Base-by-base conservation (phyloP, 2,113 vertebrate species). In the Chroicocephalus ridibundus region DNA sequence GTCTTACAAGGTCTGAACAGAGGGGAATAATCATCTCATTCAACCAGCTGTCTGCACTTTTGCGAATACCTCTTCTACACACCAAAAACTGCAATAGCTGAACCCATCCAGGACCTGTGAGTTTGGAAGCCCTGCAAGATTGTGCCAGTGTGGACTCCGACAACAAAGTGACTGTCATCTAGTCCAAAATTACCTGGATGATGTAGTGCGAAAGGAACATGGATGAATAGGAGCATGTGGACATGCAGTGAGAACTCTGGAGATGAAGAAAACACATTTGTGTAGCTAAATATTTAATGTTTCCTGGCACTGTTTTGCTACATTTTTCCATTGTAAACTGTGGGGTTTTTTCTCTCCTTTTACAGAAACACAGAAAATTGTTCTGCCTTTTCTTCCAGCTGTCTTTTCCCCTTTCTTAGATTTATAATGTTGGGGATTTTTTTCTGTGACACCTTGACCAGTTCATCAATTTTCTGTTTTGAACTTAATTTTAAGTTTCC, bases 1-100 rank as follows among this genome's bases (percentile, higher is more conserved):
- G 9, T 76, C 60, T 68, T 15, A 22, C 6, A 20, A 74, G 46
- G 2, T 19, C 22, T 46, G 32, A 82, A n/a, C 5, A 22, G 8
- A 40, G 3, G 4, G 8, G 3, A 36, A 25, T 6, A 84, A 52
- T 22, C 7, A 46, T 3, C n/a, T 36, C 0, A 0, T 9, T 72
- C 54, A 82, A 40, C 10, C 4, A 36, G 7, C 26, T 46, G 15
- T 11, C 15, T 82, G 34, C 15, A 51, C 1, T 31, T 64, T 44
- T 69, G 8, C 6, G 26, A 65, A 6, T 44, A 32, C 8, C 9
- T 36, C 12, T 57, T 54, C 36, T 60, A 24, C 17, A 52, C 20
- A 57, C 2, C 31, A 72, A 47, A 78, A 76, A 11, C 13, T 60
- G 9, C n/a, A 77, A 29, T 0, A 62, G 27, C 5, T 66, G 31